phyloP scores from a whole-genome alignment of 1,140 invertebrate species.

The Calliopsis andreniformis region DNA sequence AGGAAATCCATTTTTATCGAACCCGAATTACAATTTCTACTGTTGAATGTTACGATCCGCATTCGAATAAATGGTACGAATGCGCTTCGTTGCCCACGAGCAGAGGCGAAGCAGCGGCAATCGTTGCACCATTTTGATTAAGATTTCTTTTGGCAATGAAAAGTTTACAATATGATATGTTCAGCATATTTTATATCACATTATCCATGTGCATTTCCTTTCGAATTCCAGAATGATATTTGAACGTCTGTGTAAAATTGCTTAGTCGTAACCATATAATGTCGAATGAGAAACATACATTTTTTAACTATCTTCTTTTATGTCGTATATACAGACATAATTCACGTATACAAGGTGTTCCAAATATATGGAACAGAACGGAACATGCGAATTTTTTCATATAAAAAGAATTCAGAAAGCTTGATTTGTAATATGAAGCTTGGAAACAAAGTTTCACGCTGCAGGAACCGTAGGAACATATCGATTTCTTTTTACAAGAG shows the following conservation, averaged over 20 bases:
- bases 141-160: conserved; percentile 39
- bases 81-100: conserved; percentile 89
- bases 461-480: no score
- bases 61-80: conserved; percentile 89
- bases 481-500: no score
- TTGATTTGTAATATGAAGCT: no score
- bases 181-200: conserved; percentile 16
- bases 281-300: conserved; percentile 34
- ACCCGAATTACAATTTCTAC: conserved; percentile 90
- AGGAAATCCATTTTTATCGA: conserved; percentile 90
- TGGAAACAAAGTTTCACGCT: no score
- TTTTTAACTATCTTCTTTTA: conserved; percentile 25
- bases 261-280: conserved; percentile 18
- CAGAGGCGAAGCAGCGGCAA: conserved; percentile 92
- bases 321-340: conserved; percentile 15
- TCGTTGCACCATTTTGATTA: conserved; percentile 82
- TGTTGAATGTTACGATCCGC: conserved; percentile 92
- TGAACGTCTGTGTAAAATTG: conserved; percentile 7
- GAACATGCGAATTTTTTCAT: no score
- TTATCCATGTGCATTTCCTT: conserved; percentile 23
- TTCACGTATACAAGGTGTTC: neutral
- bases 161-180: conserved; percentile 2
- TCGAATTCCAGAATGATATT: conserved; percentile 32
- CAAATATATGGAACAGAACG: no score
- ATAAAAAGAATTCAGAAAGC: no score